These are phyloP conservation scores for Agonopterix subpropinquella DNA, from an alignment of 2,888 invertebrate species.

Conservation along the genomic window DNA sequence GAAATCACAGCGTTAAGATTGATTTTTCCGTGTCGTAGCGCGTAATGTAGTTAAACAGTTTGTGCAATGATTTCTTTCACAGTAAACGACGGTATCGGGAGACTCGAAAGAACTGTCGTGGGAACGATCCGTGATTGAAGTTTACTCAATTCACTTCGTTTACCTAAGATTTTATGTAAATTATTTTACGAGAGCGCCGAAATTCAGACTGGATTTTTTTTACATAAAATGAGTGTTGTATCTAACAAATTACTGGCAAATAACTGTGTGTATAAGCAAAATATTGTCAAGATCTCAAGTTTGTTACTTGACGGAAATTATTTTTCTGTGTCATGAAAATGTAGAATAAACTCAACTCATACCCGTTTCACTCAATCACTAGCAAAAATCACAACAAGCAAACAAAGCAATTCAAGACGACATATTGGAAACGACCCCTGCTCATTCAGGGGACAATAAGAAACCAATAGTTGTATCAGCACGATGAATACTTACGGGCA, in stretches of 20 bases:
- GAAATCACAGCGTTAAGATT: slow-evolving; percentile 18
- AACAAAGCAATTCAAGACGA: slow-evolving; percentile 30
- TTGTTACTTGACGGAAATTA: background rate
- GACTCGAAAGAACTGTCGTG: background rate
- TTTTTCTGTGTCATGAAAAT: slow-evolving; percentile 1
- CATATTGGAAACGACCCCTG: slow-evolving; percentile 32
- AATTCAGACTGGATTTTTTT: background rate
- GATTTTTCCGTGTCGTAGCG: slow-evolving; percentile 10
- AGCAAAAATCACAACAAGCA: slow-evolving; percentile 15
- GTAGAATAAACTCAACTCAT: background rate
- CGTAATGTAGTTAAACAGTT: slow-evolving; percentile 11
- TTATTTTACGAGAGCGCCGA: slow-evolving; percentile 20
- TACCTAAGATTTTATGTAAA: slow-evolving; percentile 45
- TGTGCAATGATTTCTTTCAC: slow-evolving; percentile 13
- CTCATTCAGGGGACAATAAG: slow-evolving; percentile 33
- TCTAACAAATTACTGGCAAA: slow-evolving; percentile 19
- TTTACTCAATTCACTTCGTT: slow-evolving; percentile 54
- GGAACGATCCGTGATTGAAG: slow-evolving; percentile 39
- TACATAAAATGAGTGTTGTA: background rate
- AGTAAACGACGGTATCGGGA: background rate
- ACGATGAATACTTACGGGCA: slow-evolving; percentile 37
- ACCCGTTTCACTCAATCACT: too few relatives aligned
- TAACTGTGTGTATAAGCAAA: slow-evolving; percentile 27
- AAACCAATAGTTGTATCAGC: slow-evolving; percentile 42
- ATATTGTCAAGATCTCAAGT: slow-evolving; percentile 9